Evolutionary conservation across 2,888 invertebrate genomes (phyloP).

Genomic region (Hyposoter didymator): DNA sequence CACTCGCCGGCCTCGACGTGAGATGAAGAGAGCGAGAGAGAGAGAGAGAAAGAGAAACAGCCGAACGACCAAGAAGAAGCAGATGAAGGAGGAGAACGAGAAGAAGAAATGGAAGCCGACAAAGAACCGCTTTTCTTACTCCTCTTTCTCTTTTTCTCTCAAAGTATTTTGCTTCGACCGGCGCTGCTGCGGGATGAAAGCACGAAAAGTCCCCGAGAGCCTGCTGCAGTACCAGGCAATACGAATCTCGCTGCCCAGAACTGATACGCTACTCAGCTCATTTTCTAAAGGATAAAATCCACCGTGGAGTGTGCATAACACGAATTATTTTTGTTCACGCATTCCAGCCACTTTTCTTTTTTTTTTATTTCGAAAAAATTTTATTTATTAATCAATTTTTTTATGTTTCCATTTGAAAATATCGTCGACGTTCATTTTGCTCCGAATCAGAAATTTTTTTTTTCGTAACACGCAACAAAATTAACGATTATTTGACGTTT

Average conservation of each 20-base stretch:
- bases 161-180: slow-evolving; percentile 40
- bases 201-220: slow-evolving; percentile 35
- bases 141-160: slow-evolving; percentile 60
- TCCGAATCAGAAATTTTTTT: background rate
- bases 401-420: background rate
- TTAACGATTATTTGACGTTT: too few relatives aligned
- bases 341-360: slow-evolving; percentile 14
- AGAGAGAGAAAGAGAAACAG: slow-evolving; percentile 28
- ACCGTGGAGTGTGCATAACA: slow-evolving; percentile 57
- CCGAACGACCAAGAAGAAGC: slow-evolving; percentile 8
- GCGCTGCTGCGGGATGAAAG: slow-evolving; percentile 66
- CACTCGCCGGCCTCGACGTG: slow-evolving; percentile 42
- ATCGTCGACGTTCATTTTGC: background rate
- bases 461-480: background rate
- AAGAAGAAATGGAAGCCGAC: slow-evolving; percentile 73
- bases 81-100: slow-evolving; percentile 22
- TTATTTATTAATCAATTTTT: background rate
- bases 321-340: slow-evolving; percentile 43
- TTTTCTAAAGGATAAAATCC: slow-evolving; percentile 60
- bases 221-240: slow-evolving; percentile 4
- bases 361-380: background rate
- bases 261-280: slow-evolving; percentile 56
- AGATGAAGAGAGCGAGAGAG: slow-evolving; percentile 28
- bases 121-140: slow-evolving; percentile 77
- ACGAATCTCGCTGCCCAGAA: slow-evolving; percentile 31